Evolutionary conservation across 2,113 vertebrate genomes (phyloP).

Genomic region (Oplegnathus fasciatus): DNA sequence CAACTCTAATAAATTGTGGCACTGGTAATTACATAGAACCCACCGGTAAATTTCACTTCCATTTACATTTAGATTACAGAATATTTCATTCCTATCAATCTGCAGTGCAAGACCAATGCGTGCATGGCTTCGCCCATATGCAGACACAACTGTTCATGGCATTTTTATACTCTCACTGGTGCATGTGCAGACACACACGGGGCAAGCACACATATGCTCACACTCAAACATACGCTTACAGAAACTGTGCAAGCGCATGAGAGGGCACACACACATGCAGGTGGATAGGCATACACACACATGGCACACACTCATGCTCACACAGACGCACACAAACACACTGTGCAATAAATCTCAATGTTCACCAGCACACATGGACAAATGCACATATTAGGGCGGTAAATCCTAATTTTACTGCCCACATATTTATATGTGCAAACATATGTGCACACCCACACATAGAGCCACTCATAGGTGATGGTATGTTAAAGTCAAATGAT

Average conservation of each 20-base stretch:
- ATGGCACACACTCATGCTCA: background rate
- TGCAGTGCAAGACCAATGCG: constrained; percentile 53
- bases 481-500: constrained; percentile 17
- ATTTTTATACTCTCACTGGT: constrained; percentile 58
- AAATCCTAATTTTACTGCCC: constrained; percentile 49
- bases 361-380: constrained; percentile 40
- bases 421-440: constrained; percentile 28
- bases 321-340: background rate
- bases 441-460: constrained; percentile 3
- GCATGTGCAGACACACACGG: constrained; percentile 4
- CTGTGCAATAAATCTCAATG: constrained; percentile 57
- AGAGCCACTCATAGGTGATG: constrained; percentile 10
- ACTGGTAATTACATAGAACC: constrained; percentile 83
- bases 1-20: constrained; percentile 81
- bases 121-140: constrained; percentile 52
- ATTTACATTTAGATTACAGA: constrained; percentile 87
- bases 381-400: constrained; percentile 41
- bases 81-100: constrained; percentile 83
- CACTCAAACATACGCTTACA: constrained; percentile 14
- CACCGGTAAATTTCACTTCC: constrained; percentile 83
- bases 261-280: constrained; percentile 1
- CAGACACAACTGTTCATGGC: constrained; percentile 66
- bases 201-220: constrained; percentile 24
- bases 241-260: constrained; percentile 10
- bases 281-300: background rate